Evolutionary conservation across 2,797 vertebrate species (phyloP).

Genomic region (Limosa lapponica): DNA sequence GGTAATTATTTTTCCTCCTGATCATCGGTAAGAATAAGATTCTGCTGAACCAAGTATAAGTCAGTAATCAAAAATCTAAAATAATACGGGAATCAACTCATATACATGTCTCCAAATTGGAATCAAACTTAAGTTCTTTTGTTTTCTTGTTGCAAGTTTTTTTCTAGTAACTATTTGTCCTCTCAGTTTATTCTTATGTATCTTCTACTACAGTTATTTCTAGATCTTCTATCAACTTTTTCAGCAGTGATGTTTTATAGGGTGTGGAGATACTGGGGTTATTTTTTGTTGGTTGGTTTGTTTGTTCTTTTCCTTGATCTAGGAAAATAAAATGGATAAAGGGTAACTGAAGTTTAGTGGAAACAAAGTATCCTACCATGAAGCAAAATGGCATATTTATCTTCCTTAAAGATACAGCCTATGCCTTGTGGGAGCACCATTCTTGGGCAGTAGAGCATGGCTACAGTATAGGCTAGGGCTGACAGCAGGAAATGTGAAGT

Average conservation of each 20-base stretch:
- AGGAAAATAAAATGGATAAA: background rate
- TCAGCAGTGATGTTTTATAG: background rate
- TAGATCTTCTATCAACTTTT: background rate
- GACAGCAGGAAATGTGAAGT: background rate
- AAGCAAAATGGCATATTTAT: background rate
- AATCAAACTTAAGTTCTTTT: background rate
- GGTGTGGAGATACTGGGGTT: fast-evolving
- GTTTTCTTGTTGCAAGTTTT: background rate
- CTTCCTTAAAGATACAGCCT: background rate
- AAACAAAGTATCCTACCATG: background rate
- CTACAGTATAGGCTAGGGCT: background rate
- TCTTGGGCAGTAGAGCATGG: background rate
- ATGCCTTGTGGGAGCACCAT: background rate
- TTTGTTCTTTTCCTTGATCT: background rate
- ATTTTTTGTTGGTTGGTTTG: background rate
- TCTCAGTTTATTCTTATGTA: background rate
- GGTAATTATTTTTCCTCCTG: background rate
- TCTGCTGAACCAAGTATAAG: background rate
- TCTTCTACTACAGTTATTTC: background rate
- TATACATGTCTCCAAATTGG: background rate
- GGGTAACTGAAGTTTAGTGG: background rate
- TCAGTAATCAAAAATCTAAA: background rate
- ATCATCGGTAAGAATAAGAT: background rate
- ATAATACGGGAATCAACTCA: background rate
- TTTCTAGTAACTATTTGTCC: background rate